Conservation (phyloP, 2,888 invertebrate genomes). For the Drosophila conformis region DNA sequence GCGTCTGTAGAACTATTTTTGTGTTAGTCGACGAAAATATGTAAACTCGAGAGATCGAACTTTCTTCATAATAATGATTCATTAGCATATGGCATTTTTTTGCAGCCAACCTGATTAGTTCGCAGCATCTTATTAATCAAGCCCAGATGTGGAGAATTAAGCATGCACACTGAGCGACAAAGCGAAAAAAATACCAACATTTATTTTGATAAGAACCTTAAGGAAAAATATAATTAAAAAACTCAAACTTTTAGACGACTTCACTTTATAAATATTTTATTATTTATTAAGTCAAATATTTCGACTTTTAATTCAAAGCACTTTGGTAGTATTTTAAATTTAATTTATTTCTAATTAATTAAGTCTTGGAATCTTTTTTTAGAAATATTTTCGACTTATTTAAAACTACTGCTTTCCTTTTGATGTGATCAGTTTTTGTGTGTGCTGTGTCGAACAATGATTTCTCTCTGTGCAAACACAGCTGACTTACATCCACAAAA, state of each 20-base stretch:
- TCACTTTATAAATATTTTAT: neutral
- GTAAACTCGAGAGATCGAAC: constrained; percentile 40
- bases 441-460: neutral
- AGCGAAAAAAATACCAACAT: neutral
- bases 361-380: neutral
- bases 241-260: neutral
- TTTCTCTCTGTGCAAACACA: constrained; percentile 39
- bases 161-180: constrained; percentile 28
- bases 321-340: neutral
- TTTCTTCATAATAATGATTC: constrained; percentile 55
- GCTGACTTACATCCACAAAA: constrained; percentile 55
- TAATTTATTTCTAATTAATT: neutral
- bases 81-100: constrained; percentile 67
- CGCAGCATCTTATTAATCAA: constrained; percentile 53
- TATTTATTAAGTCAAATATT: neutral
- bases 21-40: constrained; percentile 49
- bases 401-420: neutral
- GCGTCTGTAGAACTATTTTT: constrained; percentile 50
- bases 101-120: constrained; percentile 57
- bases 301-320: neutral
- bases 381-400: neutral
- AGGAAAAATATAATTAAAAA: neutral
- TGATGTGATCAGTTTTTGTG: neutral
- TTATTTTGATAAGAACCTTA: neutral
- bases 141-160: constrained; percentile 10